A percentile compares a stretch with the other conserved stretches of the same genome.
Evolutionary conservation across 2,888 invertebrate species (phyloP).

Genomic region (Hirtodrosophila cameraria): DNA sequence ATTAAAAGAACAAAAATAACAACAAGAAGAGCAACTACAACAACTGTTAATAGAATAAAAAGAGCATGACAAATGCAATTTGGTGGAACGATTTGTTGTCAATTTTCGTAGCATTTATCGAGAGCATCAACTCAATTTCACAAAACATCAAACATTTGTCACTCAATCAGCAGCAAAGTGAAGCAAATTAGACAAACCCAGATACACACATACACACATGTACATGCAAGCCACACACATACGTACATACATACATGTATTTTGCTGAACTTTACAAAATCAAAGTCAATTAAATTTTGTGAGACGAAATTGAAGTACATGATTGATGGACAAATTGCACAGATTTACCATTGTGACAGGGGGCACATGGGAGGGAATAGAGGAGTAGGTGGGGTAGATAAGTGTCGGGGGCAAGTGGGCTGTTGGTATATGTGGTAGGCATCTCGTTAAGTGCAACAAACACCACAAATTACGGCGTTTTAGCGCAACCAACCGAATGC

Average conservation of each 20-base stretch:
- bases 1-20: slow-evolving; percentile 1
- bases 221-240: neutral
- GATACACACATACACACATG: slow-evolving; percentile 1
- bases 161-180: slow-evolving; percentile 55
- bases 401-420: too few species aligned
- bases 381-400: neutral
- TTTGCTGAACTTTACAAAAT: slow-evolving; percentile 47
- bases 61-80: slow-evolving; percentile 34
- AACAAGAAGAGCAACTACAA: too few species aligned
- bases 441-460: slow-evolving; percentile 49
- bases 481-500: slow-evolving; percentile 30
- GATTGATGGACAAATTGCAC: slow-evolving; percentile 66
- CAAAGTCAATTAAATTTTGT: slow-evolving; percentile 72
- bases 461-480: slow-evolving; percentile 56
- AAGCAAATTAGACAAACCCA: slow-evolving; percentile 55
- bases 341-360: slow-evolving; percentile 26
- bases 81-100: slow-evolving; percentile 14
- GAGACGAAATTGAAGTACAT: slow-evolving; percentile 44
- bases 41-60: slow-evolving; percentile 10
- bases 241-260: neutral
- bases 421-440: slow-evolving; percentile 15
- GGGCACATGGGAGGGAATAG: neutral
- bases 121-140: slow-evolving; percentile 41
- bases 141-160: slow-evolving; percentile 57
- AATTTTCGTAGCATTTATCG: slow-evolving; percentile 23